Evolutionary conservation across 2,888 invertebrate species (phyloP).

Genomic region (Belgica antarctica): DNA sequence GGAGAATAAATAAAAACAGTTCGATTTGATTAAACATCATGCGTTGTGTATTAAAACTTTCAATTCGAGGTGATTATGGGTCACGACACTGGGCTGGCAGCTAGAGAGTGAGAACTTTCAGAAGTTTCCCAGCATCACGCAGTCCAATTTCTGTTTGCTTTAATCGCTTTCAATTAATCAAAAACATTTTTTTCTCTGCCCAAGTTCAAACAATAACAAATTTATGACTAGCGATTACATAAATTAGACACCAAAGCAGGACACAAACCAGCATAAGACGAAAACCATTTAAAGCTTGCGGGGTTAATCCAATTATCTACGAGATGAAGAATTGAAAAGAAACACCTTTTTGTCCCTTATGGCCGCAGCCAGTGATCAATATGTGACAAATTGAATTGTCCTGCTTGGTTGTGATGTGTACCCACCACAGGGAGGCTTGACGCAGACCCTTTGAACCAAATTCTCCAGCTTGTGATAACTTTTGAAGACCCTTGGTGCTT

Average conservation of each 20-base stretch:
- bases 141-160: constrained; percentile 22
- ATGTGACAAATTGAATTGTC: constrained; percentile 43
- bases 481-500: background rate
- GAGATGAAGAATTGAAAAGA: background rate
- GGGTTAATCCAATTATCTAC: constrained; percentile 35
- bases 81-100: constrained; percentile 1
- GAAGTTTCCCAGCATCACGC: background rate
- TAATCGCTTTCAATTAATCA: constrained; percentile 29
- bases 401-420: background rate
- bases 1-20: no score
- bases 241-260: constrained; percentile 6
- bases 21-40: background rate
- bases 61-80: constrained; percentile 6
- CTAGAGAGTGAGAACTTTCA: constrained; percentile 16
- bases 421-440: constrained; percentile 9
- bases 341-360: constrained; percentile 24
- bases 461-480: constrained; percentile 6
- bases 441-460: background rate
- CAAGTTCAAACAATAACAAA: constrained; percentile 10
- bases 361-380: constrained; percentile 18
- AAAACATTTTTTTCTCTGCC: background rate
- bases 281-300: constrained; percentile 33
- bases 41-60: constrained; percentile 19
- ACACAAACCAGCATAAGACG: constrained; percentile 25
- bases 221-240: constrained; percentile 20